Evolutionary conservation across 1,140 invertebrate species (phyloP), one percentile per base, ranked within the genome.

Genomic region (Drosophila seguyi): DNA sequence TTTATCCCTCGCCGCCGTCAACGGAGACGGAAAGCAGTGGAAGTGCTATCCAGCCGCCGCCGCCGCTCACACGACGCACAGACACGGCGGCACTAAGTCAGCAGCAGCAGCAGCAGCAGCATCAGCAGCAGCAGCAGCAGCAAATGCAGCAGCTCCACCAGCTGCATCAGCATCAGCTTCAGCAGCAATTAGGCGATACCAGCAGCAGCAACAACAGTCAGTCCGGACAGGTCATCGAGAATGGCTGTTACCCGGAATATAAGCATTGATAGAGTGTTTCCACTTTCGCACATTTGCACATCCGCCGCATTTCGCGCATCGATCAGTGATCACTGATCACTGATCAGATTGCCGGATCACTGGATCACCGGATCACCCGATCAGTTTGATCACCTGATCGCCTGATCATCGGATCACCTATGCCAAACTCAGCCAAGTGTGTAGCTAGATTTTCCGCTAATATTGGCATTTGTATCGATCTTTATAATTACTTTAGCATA

Each of bases 241-340:
- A 91, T 92, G 92, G 92, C 67, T 92, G 92, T 47, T 93, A 93
- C 91, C 92, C 92, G 78, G 92, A 93, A 92, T 93, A 93, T 93
- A 94, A 94, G 92, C 94, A 94, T 94, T 94, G 94, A 94, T 94
- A 94, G 75, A 86, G 73, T 60, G 47, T 25, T 39, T 68, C 42
- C 39, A 75, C 31, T 16, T 20, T 4, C 29, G 31, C 50, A 53
- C 50, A 36, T 53, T 53, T 36, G 50, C 50, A 53, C 50, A 53
- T 50, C 48, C 27, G 50, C 50, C 31, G 31, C 50, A 53, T 36
- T 31, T 31, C 27, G 48, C 48, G 18, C 29, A 34, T 52, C 14
- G 29, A 52, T 52, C n/a, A 34, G 20, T 52, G 50, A 34, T 34
- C 6, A 52, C 29, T 22, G 27, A 52, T 29, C 47, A 2, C 31